Conservation (phyloP, 2,797 vertebrate species). For the Triplophysa bombifrons region DNA sequence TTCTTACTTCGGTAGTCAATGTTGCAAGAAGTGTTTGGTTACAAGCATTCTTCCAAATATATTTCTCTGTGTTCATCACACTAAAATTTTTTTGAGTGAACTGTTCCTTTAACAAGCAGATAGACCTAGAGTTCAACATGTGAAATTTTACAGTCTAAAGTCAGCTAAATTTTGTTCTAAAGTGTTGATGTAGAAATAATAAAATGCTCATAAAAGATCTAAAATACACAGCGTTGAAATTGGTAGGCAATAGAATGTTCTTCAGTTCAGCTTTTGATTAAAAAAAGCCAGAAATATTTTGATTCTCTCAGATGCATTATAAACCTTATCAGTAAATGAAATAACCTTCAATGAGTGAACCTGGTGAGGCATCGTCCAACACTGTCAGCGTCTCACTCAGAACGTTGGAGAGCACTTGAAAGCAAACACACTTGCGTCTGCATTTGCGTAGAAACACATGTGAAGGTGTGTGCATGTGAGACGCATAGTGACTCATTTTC, state of each 20-base stretch:
- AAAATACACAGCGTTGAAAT: background rate
- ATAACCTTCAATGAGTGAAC: slow-evolving; percentile 58
- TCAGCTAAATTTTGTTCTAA: too few species aligned
- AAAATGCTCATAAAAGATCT: background rate
- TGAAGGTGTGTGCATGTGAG: slow-evolving; percentile 4
- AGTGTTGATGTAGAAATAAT: background rate
- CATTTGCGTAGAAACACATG: slow-evolving; percentile 12
- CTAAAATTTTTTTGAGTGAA: too few species aligned
- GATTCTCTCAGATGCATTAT: slow-evolving; percentile 45
- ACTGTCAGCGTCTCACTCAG: slow-evolving; percentile 48
- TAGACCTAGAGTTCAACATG: background rate
- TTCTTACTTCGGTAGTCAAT: too few species aligned
- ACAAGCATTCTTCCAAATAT: too few species aligned
- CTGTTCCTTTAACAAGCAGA: too few species aligned
- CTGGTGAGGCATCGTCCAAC: slow-evolving; percentile 51
- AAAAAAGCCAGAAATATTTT: slow-evolving; percentile 55
- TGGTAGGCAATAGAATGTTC: background rate
- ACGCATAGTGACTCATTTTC: slow-evolving; percentile 52
- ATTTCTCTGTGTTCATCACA: too few species aligned
- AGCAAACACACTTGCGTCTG: slow-evolving; percentile 26
- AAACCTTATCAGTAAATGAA: slow-evolving; percentile 57
- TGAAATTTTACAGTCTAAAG: background rate
- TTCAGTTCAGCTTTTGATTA: slow-evolving; percentile 34
- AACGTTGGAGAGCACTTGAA: slow-evolving; percentile 32
- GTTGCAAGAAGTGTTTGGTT: too few species aligned